A percentile compares a stretch with the other conserved stretches of the same genome.
Evolutionary conservation across 2,888 invertebrate species (phyloP).

Genomic region (Cephus nigrinus): DNA sequence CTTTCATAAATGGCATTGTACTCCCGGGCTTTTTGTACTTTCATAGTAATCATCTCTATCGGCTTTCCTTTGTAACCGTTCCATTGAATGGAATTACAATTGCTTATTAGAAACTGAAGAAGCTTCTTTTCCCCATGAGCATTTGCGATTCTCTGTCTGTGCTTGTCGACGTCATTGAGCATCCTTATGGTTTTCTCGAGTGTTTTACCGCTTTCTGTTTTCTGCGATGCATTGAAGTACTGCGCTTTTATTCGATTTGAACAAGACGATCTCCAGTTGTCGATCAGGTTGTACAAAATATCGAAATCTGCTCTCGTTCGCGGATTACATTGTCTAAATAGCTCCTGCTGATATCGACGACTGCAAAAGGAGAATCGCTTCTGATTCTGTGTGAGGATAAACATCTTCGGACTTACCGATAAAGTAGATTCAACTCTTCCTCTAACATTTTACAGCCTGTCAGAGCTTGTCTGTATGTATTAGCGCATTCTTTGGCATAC

Average conservation of each 20-base stretch:
- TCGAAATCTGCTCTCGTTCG: conserved; percentile 79
- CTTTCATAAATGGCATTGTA: conserved; percentile 79
- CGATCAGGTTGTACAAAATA: conserved; percentile 77
- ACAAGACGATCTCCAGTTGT: conserved; percentile 76
- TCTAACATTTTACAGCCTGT: conserved; percentile 70
- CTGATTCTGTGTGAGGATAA: neutral
- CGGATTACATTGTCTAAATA: conserved; percentile 78
- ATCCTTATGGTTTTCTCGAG: conserved; percentile 81
- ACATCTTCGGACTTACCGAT: neutral
- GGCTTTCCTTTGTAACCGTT: conserved; percentile 76
- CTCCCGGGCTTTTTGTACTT: conserved; percentile 82
- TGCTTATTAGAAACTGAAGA: conserved; percentile 74
- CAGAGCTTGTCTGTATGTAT: conserved; percentile 67
- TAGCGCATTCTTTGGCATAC: conserved; percentile 67
- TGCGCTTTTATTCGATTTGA: conserved; percentile 73
- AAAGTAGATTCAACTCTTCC: conserved; percentile 50
- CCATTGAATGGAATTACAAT: conserved; percentile 82
- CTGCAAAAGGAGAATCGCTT: conserved; percentile 22
- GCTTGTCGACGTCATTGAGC: conserved; percentile 76
- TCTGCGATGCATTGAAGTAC: conserved; percentile 76
- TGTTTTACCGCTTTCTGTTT: conserved; percentile 77
- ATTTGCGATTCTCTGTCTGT: conserved; percentile 72
- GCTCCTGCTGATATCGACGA: conserved; percentile 69
- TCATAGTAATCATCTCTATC: conserved; percentile 84
- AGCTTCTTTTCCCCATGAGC: conserved; percentile 73